phyloP scores from a whole-genome alignment of 2,888 invertebrate species.

The Lottia scabra region DNA sequence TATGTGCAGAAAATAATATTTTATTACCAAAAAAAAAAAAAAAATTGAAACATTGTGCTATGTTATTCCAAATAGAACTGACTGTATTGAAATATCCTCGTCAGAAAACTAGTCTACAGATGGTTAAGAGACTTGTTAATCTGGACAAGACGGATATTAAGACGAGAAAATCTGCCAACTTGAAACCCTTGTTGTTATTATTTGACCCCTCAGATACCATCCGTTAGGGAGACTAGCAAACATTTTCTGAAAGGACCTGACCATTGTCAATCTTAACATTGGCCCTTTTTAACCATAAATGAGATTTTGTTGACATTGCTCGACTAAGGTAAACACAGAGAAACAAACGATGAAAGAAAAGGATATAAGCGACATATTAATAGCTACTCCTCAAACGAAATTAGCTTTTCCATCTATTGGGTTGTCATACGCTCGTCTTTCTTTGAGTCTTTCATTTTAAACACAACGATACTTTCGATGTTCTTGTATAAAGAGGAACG shows the following conservation, averaged over 20 bases:
- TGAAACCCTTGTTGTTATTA: constrained; percentile 3
- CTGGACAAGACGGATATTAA: neutral
- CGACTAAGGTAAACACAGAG: neutral
- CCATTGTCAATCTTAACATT: constrained; percentile 2
- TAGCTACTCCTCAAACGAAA: constrained; percentile 3
- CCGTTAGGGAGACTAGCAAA: constrained; percentile 2
- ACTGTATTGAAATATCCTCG: too few species aligned
- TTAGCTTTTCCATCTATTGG: neutral
- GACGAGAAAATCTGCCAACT: constrained; percentile 6
- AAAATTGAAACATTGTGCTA: too few species aligned
- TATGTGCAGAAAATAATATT: too few species aligned
- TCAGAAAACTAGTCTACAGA: neutral
- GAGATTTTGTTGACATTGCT: neutral
- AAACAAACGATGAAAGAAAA: constrained; percentile 1
- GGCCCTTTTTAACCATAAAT: neutral
- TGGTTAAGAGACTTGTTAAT: neutral
- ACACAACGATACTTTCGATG: too few species aligned
- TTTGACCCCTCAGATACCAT: neutral
- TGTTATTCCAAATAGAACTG: too few species aligned
- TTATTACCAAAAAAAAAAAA: too few species aligned
- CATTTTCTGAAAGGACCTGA: constrained; percentile 1
- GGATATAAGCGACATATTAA: constrained; percentile 7
- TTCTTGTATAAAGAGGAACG: too few species aligned
- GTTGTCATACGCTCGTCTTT: too few species aligned
- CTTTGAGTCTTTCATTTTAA: too few species aligned